Base-by-base conservation (phyloP, 2,113 vertebrate species). In the Neodon shergylaensis region DNA sequence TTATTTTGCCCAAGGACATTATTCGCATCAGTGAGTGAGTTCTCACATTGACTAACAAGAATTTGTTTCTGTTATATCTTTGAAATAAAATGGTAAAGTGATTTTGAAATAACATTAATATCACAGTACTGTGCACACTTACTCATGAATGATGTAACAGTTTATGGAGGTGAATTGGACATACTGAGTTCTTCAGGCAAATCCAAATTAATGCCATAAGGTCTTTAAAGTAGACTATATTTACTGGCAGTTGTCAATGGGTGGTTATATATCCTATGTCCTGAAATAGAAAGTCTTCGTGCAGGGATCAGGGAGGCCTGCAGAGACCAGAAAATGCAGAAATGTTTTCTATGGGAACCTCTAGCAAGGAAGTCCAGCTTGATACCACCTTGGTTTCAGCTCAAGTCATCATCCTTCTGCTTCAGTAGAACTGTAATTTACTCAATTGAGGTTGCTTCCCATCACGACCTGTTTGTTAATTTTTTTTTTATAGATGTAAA, bases 41-140 rank as follows among this genome's bases (percentile, higher is more conserved):
- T 44, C 14, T 92, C 31, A n/a, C 36, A 82, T 68, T 92, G n/a
- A 90, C 19, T 79, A 79, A 14, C 28, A 0, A 93, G 22, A 74
- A 10, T 79, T 66, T 95, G 17, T 6, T 54, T 87, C 68, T 39
- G 10, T 21, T 92, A 22, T 94, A 92, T 63, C 13, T 85, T 72
- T 90, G 21, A 95, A 66, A 2, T 92, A 72, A 96, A 86, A 44
- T 94, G 8, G 58, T 90, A 88, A 77, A 90, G 8, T 61, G 3
- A 73, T 61, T 58, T 66, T 95, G 24, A 95, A n/a, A 88, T 63
- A 68, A 66, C 33, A 1, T 31, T 73, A 85, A 82, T 70, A 81
- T 61, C 73, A 0, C 19, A 70, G 6, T 73, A 0, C 44, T 42
- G 26, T 70, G 3, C 24, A 92, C 85, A 33, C n/a, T 81, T 73